Percentiles rank a stretch among this genome's conserved stretches.
Evolutionary conservation across 2,797 vertebrate species (phyloP).

Genomic region (Ctenopoma multispine): DNA sequence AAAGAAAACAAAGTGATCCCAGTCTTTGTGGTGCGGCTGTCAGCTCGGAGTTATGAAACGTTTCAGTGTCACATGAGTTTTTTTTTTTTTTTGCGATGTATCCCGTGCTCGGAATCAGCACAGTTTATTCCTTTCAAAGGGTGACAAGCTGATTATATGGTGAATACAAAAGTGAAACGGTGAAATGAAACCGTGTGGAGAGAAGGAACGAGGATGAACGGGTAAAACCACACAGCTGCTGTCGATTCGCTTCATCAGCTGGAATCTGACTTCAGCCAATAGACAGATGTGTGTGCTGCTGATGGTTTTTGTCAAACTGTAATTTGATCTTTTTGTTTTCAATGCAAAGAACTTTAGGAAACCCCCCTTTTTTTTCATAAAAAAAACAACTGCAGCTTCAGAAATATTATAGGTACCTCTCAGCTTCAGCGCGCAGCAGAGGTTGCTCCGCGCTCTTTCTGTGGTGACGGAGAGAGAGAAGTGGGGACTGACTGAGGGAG

Average conservation of each 20-base stretch:
- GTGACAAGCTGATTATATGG: too few species aligned
- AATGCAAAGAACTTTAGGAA: not conserved
- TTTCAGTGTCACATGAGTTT: too few species aligned
- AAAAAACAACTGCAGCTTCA: not conserved
- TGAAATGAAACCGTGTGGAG: not conserved
- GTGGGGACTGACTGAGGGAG: not conserved
- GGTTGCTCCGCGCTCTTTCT: not conserved
- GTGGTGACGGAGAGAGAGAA: not conserved
- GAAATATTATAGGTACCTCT: not conserved
- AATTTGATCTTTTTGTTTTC: not conserved
- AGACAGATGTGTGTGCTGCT: too few species aligned
- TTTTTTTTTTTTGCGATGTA: too few species aligned
- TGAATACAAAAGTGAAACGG: not conserved
- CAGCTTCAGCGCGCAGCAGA: not conserved
- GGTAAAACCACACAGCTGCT: slow-evolving; percentile 10
- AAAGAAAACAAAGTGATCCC: too few species aligned
- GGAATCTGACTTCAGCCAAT: slow-evolving; percentile 25
- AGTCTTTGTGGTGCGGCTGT: too few species aligned
- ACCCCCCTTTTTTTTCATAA: not conserved
- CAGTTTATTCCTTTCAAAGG: not conserved
- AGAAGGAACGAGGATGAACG: not conserved
- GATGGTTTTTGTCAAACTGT: not conserved
- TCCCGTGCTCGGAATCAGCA: not conserved
- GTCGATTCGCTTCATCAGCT: slow-evolving; percentile 32
- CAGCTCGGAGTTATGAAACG: not conserved